A percentile compares a stretch with the other conserved stretches of the same genome.
These are phyloP conservation scores for Aythya baeri DNA, from an alignment of 2,113 vertebrate genomes.

Conservation along the genomic window DNA sequence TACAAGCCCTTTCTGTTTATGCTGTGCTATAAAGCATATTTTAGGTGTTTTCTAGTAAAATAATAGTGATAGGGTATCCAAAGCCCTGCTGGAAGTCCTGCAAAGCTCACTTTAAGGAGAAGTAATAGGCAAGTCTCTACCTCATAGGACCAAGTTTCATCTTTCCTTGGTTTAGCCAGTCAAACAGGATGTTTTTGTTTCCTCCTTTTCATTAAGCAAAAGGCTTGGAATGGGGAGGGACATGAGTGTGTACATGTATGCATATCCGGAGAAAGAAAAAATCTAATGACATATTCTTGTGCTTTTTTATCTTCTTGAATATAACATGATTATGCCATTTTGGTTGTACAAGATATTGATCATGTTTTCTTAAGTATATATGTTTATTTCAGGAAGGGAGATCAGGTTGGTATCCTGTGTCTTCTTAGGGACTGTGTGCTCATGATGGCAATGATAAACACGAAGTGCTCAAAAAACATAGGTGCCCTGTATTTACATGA, in stretches of 20 bases:
- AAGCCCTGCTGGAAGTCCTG: not conserved
- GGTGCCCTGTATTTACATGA: not conserved
- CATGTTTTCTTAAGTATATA: not conserved
- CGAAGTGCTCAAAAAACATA: not conserved
- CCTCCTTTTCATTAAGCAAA: not conserved
- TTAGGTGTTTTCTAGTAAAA: not conserved
- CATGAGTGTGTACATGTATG: not conserved
- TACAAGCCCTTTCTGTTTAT: not conserved
- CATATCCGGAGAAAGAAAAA: not conserved
- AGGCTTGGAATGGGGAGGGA: too few species aligned
- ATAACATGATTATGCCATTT: not conserved
- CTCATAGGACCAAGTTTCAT: not conserved
- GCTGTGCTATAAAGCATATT: not conserved
- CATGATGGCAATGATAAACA: not conserved
- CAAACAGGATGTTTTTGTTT: not conserved
- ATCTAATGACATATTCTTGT: not conserved
- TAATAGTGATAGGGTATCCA: not conserved
- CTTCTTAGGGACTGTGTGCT: not conserved
- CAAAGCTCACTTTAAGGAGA: not conserved
- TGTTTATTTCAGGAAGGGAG: not conserved
- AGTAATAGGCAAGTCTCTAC: not conserved
- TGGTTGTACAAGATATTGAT: not conserved
- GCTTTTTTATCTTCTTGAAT: not conserved
- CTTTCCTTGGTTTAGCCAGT: not conserved
- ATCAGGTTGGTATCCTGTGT: not conserved